A percentile compares a stretch with the other conserved stretches of the same genome.
These are phyloP conservation scores for Danaus melanippus DNA, from an alignment of 1,140 invertebrate species.

Conservation along the genomic window DNA sequence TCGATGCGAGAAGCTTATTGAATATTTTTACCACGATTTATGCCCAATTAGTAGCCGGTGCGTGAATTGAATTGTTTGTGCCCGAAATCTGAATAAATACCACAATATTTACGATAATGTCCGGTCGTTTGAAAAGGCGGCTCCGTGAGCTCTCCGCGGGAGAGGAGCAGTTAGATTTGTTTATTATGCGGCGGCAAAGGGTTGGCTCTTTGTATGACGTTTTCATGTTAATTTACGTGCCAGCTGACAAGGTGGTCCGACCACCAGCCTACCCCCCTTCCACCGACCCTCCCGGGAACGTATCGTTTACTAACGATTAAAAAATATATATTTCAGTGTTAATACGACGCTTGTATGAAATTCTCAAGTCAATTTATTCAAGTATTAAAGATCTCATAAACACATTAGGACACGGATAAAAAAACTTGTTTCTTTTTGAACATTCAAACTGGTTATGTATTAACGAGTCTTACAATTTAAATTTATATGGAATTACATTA, in stretches of 20 bases:
- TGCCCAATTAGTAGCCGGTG: conserved; percentile 63
- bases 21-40: conserved; percentile 68
- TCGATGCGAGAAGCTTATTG: conserved; percentile 64
- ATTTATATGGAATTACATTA: too few species aligned
- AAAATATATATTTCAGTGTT: conserved; percentile 65
- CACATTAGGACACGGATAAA: too few species aligned
- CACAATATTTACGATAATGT: conserved; percentile 69
- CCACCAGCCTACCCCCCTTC: conserved; percentile 13
- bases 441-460: too few species aligned
- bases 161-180: conserved; percentile 34
- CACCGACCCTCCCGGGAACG: too few species aligned
- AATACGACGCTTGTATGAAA: conserved; percentile 42
- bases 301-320: conserved; percentile 31
- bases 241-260: conserved; percentile 52
- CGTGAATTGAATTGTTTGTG: conserved; percentile 70
- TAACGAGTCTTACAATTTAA: too few species aligned
- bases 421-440: conserved; percentile 9
- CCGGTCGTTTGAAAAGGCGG: conserved; percentile 56
- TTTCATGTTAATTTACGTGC: conserved; percentile 66
- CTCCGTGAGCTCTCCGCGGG: conserved; percentile 46
- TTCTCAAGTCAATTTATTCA: conserved; percentile 39
- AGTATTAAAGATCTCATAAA: conserved; percentile 22
- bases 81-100: conserved; percentile 64
- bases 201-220: conserved; percentile 63
- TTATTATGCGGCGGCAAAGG: conserved; percentile 58